phyloP scores from a whole-genome alignment of 2,888 invertebrate species.

The Spodoptera picta region DNA sequence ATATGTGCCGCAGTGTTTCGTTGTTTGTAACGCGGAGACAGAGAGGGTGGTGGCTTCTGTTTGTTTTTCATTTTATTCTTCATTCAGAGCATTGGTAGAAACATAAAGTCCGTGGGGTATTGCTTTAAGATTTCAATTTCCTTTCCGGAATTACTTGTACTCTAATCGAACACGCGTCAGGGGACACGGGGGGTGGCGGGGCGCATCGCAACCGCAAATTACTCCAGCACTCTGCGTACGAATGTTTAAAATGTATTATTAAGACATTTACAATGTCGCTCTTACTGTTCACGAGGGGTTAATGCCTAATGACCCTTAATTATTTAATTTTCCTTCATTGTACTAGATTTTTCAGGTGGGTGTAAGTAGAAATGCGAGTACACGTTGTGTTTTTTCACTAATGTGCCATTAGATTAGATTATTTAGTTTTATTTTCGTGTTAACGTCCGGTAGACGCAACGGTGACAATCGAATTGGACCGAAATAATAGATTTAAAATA shows the following conservation, averaged over 20 bases:
- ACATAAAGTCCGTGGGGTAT: constrained; percentile 85
- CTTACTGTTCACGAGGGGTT: constrained; percentile 60
- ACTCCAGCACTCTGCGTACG: constrained; percentile 81
- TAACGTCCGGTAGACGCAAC: background rate
- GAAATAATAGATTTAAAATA: constrained; percentile 63
- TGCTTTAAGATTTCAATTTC: constrained; percentile 89
- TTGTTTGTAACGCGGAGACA: constrained; percentile 46
- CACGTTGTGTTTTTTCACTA: background rate
- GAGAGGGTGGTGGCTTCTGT: constrained; percentile 56
- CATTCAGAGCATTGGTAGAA: constrained; percentile 71
- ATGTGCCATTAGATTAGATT: background rate
- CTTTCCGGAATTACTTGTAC: constrained; percentile 88
- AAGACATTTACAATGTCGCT: constrained; percentile 72
- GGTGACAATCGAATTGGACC: constrained; percentile 43
- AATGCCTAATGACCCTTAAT: constrained; percentile 75
- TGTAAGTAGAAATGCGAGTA: background rate
- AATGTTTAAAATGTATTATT: constrained; percentile 86
- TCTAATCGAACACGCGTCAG: constrained; percentile 88
- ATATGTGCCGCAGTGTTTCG: constrained; percentile 38
- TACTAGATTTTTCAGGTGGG: constrained; percentile 9
- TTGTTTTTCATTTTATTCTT: constrained; percentile 82
- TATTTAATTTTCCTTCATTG: constrained; percentile 55
- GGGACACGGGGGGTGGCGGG: constrained; percentile 71
- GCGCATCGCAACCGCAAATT: constrained; percentile 83
- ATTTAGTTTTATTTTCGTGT: background rate